Percentiles rank a stretch among this genome's conserved stretches.
These are phyloP conservation scores for Xanthorhoe spadicearia DNA, from an alignment of 2,888 invertebrate species.

Conservation along the genomic window DNA sequence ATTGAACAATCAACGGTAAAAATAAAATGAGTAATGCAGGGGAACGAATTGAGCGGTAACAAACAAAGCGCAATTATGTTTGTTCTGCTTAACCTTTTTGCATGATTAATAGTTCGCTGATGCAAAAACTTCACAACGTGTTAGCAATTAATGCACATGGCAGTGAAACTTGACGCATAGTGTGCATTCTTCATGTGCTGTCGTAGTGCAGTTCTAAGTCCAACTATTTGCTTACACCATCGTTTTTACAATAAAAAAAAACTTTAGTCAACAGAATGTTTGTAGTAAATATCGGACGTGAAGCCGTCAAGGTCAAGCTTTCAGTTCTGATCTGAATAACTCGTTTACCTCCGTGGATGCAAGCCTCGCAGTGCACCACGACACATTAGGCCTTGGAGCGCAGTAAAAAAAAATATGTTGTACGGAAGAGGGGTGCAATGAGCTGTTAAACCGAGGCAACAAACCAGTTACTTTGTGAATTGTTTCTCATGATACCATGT, in stretches of 20 bases:
- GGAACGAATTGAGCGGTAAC: conserved; percentile 54
- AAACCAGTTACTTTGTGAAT: conserved; percentile 41
- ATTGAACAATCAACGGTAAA: conserved; percentile 66
- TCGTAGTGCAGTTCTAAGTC: conserved; percentile 4
- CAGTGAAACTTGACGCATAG: conserved; percentile 33
- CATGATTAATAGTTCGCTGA: conserved; percentile 24
- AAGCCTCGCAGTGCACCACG: conserved; percentile 56
- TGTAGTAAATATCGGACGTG: conserved; percentile 32
- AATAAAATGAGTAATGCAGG: conserved; percentile 57
- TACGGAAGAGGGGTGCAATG: conserved; percentile 58
- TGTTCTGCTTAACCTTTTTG: conserved; percentile 32
- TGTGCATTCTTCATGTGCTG: conserved; percentile 3
- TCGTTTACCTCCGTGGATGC: conserved; percentile 71
- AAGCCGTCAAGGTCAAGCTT: conserved; percentile 67
- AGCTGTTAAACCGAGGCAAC: conserved; percentile 44
- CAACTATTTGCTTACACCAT: conserved; percentile 2
- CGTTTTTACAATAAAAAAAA: not conserved
- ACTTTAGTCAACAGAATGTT: conserved; percentile 8
- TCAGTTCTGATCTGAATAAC: conserved; percentile 65
- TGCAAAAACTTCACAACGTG: conserved; percentile 29
- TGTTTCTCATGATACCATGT: conserved; percentile 36
- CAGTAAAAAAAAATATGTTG: conserved; percentile 45
- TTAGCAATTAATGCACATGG: conserved; percentile 26
- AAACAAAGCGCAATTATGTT: conserved; percentile 40
- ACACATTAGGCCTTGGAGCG: conserved; percentile 45